A percentile compares a stretch with the other conserved stretches of the same genome.
Conservation (phyloP, 2,797 vertebrate species). For the Molossus molossus region DNA sequence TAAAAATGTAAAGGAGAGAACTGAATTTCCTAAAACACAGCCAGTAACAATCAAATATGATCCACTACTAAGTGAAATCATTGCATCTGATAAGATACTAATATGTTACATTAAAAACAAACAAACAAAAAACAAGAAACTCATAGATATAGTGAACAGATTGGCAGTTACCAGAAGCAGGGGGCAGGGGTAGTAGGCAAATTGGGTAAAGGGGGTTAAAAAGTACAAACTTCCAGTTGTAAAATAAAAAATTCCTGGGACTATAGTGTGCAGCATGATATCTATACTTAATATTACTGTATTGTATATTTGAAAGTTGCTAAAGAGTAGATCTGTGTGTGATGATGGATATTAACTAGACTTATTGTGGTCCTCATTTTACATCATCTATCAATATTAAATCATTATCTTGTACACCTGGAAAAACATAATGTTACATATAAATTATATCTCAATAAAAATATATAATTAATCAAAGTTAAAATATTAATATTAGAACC, state of each 20-base stretch:
- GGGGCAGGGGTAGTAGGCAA: not conserved
- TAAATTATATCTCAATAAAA: not conserved
- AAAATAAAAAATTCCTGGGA: not conserved
- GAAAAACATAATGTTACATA: not conserved
- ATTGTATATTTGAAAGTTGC: not conserved
- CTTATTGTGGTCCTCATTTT: not conserved
- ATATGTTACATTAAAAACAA: not conserved
- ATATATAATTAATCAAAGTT: not conserved
- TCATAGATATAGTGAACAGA: not conserved
- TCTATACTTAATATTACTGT: not conserved
- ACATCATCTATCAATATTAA: not conserved
- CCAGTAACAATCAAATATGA: not conserved
- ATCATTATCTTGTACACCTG: not conserved
- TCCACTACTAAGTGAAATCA: not conserved
- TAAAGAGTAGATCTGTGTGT: not conserved
- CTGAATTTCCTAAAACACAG: not conserved
- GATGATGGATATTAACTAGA: not conserved
- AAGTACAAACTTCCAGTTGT: not conserved
- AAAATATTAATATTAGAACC: conserved; percentile 1
- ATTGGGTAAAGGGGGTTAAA: not conserved
- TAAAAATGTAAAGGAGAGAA: not conserved
- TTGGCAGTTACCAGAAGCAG: not conserved
- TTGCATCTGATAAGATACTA: not conserved
- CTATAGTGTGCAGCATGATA: not conserved
- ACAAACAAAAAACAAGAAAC: not conserved